Evolutionary conservation across 92 coral and sea anemone genomes (phyloP), one percentile per base, ranked within the genome.

Genomic region (Chrysogorgia sp.): DNA sequence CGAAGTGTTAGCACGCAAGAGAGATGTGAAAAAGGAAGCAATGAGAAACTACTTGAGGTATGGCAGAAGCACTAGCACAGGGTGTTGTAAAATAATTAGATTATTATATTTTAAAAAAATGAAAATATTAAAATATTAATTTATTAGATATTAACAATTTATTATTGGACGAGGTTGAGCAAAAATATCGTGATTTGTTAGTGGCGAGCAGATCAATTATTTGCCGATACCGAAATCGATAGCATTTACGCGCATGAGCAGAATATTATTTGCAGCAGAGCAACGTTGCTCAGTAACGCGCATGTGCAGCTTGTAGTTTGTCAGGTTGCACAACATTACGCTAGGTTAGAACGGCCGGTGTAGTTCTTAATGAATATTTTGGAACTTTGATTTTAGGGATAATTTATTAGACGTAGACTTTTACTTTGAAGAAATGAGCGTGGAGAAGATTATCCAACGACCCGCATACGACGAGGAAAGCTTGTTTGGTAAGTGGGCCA

Each of bases 401-500:
- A 93, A 93, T 79, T 91, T 93, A 63, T 86, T 93, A 31, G 98
- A 93, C 79, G 83, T 91, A 34, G 98, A 93, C 64, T 91, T 93
- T 24, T 93, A 93, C 80, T 93, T 93, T 66, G 98, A 93, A 56
- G 98, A 93, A 80, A 93, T 93, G 98, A 96, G 92, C 74, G 86
- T 93, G 7, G 92, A 92, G 40, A 84, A 91, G n/a, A 93, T 93
- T 60, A 93, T 86, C 34, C 97, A 93, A 64, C 83, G 97, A 22
- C 98, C 90, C 66, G 94, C 98, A 0, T 93, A 89, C 58, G 98
- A 93, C 69, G 94, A 93, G 79, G 98, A 93, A 58, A 93, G 98
- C 35, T 48, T 93, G 74, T 93, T 93, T 77, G 98, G 98, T 93
- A 40, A 79, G 96, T 60, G n/a, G n/a, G n/a, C n/a, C n/a, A n/a